These are phyloP conservation scores for Tigriopus californicus DNA, from an alignment of 2,888 invertebrate species.

Conservation along the genomic window DNA sequence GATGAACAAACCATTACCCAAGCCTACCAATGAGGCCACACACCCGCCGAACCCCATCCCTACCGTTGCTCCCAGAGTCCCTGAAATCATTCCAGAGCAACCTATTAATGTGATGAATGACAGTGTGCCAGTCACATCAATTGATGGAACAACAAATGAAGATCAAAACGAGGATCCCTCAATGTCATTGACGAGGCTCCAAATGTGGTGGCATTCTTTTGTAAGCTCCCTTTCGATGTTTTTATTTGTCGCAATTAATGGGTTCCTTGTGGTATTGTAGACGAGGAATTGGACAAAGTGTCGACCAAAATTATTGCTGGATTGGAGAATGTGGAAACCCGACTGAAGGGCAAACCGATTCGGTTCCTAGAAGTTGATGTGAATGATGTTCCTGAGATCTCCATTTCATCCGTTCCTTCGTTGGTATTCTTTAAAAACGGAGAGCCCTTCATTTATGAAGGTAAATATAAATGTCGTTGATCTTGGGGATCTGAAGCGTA, in stretches of 20 bases:
- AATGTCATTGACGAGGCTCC: constrained; percentile 70
- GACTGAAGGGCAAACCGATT: constrained; percentile 69
- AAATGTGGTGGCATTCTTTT: constrained; percentile 79
- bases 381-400: constrained; percentile 7
- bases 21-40: too few relatives aligned
- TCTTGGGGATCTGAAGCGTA: not conserved
- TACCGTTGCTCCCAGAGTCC: too few relatives aligned
- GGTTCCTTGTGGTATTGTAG: not conserved
- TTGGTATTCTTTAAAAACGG: constrained; percentile 8
- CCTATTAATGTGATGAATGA: too few relatives aligned
- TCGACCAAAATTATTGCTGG: constrained; percentile 68
- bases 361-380: constrained; percentile 79
- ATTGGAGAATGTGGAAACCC: constrained; percentile 81
- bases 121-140: too few relatives aligned
- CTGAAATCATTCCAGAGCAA: too few relatives aligned
- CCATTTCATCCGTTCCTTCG: not conserved
- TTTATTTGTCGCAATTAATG: not conserved
- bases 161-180: constrained; percentile 49
- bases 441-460: constrained; percentile 11
- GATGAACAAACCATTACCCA: constrained; percentile 38
- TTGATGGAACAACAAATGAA: too few relatives aligned
- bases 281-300: constrained; percentile 47
- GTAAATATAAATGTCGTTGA: constrained; percentile 7
- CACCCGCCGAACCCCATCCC: too few relatives aligned
- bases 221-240: constrained; percentile 33